Evolutionary conservation across 2,888 invertebrate species (phyloP).

Genomic region (Drosophila fulvimacula): DNA sequence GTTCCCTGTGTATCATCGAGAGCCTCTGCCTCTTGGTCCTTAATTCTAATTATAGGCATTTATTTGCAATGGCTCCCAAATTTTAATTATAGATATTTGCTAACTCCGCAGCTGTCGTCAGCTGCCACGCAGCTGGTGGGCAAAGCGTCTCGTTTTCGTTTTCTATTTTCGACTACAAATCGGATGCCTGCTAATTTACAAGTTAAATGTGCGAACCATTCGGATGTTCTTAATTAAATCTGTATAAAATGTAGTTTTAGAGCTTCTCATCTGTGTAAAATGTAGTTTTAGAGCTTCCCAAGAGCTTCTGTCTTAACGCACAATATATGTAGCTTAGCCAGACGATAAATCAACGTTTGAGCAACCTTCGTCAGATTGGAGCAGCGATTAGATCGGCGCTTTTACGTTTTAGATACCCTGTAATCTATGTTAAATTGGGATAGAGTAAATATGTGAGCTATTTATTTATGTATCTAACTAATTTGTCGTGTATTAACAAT

Average conservation of each 20-base stretch:
- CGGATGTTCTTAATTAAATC: conserved; percentile 60
- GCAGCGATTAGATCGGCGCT: conserved; percentile 65
- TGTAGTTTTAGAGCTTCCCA: conserved; percentile 24
- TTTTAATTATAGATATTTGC: conserved; percentile 27
- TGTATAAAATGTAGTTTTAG: conserved; percentile 20
- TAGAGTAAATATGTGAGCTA: not conserved
- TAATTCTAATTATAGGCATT: conserved; percentile 28
- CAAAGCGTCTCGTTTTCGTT: conserved; percentile 42
- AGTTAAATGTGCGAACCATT: conserved; percentile 64
- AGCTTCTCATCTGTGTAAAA: conserved; percentile 25
- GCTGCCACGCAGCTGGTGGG: conserved; percentile 59
- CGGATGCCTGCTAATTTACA: conserved; percentile 65
- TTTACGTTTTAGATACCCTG: conserved; percentile 3
- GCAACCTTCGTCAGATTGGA: conserved; percentile 21
- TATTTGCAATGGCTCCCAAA: not conserved
- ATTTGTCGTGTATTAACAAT: not conserved
- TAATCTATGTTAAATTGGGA: not conserved
- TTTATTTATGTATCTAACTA: not conserved
- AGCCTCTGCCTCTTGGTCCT: not conserved
- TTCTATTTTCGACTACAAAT: conserved; percentile 36
- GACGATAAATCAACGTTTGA: conserved; percentile 56
- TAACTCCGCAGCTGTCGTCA: conserved; percentile 41
- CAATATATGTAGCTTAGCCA: conserved; percentile 11
- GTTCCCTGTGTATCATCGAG: not conserved
- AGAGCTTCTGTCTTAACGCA: conserved; percentile 33